Percentiles rank a stretch among this genome's conserved stretches.
phyloP scores from a whole-genome alignment of 2,797 vertebrate genomes.

The Hypotaenidia philippensis region DNA sequence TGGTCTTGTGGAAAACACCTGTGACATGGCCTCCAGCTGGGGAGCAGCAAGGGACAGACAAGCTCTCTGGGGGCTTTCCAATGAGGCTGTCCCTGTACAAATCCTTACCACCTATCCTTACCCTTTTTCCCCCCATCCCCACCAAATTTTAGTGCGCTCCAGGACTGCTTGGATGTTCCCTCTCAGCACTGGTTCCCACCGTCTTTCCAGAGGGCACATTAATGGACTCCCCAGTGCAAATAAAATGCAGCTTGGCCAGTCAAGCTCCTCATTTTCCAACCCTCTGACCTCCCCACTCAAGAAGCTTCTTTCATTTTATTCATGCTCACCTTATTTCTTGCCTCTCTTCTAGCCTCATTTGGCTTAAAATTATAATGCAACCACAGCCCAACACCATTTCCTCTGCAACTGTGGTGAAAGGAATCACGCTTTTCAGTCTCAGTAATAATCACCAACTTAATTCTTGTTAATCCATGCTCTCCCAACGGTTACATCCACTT shows the following conservation, averaged over 20 bases:
- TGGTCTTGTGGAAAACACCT: neutral
- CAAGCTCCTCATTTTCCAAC: neutral
- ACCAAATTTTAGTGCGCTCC: rapidly evolving
- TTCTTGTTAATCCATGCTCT: neutral
- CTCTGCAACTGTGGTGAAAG: neutral
- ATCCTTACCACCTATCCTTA: neutral
- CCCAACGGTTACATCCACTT: neutral
- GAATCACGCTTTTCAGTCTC: neutral
- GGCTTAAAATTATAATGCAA: neutral
- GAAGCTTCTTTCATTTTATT: neutral
- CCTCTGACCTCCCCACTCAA: neutral
- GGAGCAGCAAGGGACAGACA: neutral
- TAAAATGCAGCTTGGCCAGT: neutral
- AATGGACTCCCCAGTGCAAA: neutral
- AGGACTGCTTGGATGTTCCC: neutral
- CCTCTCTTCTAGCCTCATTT: neutral
- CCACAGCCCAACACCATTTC: neutral
- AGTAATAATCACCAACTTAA: neutral
- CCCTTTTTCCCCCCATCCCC: neutral
- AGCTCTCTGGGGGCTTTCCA: neutral
- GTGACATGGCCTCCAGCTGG: rapidly evolving
- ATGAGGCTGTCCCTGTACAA: neutral
- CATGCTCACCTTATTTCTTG: neutral
- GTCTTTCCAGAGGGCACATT: neutral
- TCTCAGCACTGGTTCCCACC: neutral